These are phyloP conservation scores for Chrosomus eos DNA, from an alignment of 2,797 vertebrate species.

Conservation along the genomic window DNA sequence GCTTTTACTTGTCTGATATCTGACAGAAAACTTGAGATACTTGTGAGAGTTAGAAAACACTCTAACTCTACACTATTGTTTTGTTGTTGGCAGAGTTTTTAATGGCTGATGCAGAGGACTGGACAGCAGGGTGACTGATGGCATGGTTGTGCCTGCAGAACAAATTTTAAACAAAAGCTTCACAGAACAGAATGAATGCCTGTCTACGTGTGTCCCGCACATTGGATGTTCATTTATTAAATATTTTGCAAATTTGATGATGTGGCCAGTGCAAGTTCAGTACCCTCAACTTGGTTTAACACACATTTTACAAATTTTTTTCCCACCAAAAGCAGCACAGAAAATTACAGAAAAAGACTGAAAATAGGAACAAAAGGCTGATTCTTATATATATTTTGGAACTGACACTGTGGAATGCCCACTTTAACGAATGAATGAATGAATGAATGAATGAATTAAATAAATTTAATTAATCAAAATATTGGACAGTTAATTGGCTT, in stretches of 20 bases:
- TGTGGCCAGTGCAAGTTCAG: background rate
- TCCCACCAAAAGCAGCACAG: background rate
- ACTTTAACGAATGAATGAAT: background rate
- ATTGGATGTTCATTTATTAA: constrained; percentile 18
- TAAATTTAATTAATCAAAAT: background rate
- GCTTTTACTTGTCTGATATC: background rate
- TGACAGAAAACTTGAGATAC: constrained; percentile 4
- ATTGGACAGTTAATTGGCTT: background rate
- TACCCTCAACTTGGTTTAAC: background rate
- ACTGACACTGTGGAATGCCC: background rate
- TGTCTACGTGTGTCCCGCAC: background rate
- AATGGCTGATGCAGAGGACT: constrained; percentile 2
- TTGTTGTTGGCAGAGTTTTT: constrained; percentile 11
- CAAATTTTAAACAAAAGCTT: constrained; percentile 6
- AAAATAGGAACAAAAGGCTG: background rate
- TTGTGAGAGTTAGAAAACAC: background rate
- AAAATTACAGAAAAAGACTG: background rate
- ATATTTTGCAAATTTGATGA: constrained; percentile 3
- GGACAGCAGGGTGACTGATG: constrained; percentile 1
- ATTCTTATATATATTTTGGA: background rate
- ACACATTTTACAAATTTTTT: background rate
- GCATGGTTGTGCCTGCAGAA: background rate
- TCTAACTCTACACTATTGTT: background rate
- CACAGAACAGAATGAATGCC: background rate
- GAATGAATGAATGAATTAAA: no score